Conservation (phyloP, 2,113 vertebrate species). For the Parus major region DNA sequence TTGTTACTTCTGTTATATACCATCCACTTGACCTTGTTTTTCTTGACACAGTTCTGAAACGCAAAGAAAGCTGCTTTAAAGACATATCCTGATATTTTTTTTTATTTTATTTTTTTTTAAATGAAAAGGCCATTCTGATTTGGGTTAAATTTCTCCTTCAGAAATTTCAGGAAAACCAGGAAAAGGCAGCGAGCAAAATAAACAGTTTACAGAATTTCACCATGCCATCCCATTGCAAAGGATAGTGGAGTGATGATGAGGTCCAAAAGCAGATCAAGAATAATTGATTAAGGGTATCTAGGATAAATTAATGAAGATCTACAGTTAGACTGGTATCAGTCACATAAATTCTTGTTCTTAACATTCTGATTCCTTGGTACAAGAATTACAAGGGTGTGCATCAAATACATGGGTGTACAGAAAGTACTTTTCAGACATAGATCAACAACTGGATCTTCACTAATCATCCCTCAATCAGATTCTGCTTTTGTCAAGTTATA, state of each 20-base stretch:
- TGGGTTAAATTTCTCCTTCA: not conserved
- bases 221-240: not conserved
- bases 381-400: not conserved
- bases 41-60: not conserved
- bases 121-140: not conserved
- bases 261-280: not conserved
- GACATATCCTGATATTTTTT: not conserved
- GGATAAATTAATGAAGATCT: not conserved
- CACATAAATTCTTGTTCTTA: not conserved
- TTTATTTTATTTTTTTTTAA: not conserved
- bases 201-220: not conserved
- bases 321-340: not conserved
- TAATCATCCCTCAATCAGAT: not conserved
- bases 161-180: not conserved
- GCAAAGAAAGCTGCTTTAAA: not conserved
- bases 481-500: not conserved
- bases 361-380: not conserved
- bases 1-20: not conserved
- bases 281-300: not conserved
- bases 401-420: not conserved
- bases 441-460: not conserved
- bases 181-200: not conserved
- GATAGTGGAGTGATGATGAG: accelerated
- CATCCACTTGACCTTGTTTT: not conserved
- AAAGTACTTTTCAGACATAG: not conserved